Evolutionary conservation across 2,888 invertebrate genomes (phyloP).

Genomic region (Prosopocoilus inquinatus): DNA sequence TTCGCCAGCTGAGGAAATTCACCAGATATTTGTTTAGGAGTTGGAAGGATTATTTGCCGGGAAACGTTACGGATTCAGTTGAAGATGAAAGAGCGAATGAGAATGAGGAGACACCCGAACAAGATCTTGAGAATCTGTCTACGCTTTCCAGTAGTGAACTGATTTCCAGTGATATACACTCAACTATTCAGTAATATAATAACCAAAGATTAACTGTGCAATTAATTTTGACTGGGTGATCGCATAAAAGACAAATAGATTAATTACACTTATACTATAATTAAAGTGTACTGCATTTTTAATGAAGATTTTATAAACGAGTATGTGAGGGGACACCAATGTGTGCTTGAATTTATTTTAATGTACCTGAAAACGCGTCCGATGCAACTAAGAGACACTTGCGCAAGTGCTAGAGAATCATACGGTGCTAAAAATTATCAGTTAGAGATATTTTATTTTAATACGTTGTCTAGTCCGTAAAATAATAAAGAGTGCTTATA

Average conservation of each 20-base stretch:
- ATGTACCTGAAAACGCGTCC: too few relatives aligned
- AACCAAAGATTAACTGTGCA: conserved; percentile 13
- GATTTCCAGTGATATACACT: conserved; percentile 25
- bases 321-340: too few relatives aligned
- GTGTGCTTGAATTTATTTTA: too few relatives aligned
- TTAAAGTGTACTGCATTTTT: too few relatives aligned
- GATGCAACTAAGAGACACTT: not conserved
- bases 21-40: conserved; percentile 87
- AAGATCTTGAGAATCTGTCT: conserved; percentile 23
- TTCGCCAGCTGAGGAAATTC: conserved; percentile 85
- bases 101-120: conserved; percentile 11
- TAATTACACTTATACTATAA: too few relatives aligned
- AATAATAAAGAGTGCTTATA: conserved; percentile 11
- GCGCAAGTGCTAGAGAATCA: not conserved
- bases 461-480: conserved; percentile 17
- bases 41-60: conserved; percentile 91
- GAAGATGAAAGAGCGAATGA: conserved; percentile 31
- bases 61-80: conserved; percentile 47
- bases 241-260: too few relatives aligned
- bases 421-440: conserved; percentile 14
- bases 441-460: conserved; percentile 18
- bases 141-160: conserved; percentile 35
- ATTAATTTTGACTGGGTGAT: not conserved
- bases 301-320: too few relatives aligned
- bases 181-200: not conserved